Percentiles rank a stretch among this genome's conserved stretches.
phyloP scores from a whole-genome alignment of 1,140 invertebrate species.

The Calephelis nemesis region DNA sequence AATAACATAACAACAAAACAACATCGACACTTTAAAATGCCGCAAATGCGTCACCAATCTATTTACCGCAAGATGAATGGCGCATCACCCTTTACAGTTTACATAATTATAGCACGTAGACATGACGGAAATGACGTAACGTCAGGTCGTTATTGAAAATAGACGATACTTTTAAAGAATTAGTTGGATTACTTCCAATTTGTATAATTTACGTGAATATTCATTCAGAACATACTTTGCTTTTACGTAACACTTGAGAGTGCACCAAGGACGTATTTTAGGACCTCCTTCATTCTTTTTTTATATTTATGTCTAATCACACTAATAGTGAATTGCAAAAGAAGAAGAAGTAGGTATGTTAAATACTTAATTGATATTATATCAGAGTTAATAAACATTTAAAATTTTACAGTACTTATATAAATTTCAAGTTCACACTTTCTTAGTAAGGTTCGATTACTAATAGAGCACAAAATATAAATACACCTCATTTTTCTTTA shows the following conservation, averaged over 20 bases:
- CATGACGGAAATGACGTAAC: constrained; percentile 33
- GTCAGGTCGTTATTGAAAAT: constrained; percentile 32
- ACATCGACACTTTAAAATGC: background rate
- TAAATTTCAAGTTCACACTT: too few species aligned
- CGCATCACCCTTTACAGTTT: constrained; percentile 31
- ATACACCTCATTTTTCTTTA: background rate
- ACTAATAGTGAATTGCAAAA: background rate
- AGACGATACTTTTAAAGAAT: constrained; percentile 32
- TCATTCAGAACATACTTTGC: constrained; percentile 2
- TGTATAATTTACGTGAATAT: constrained; percentile 11
- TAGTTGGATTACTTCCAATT: constrained; percentile 34
- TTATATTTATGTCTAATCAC: background rate
- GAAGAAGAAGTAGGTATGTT: too few species aligned
- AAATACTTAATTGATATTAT: too few species aligned
- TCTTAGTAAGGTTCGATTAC: too few species aligned
- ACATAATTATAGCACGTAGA: constrained; percentile 34
- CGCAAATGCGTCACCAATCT: constrained; percentile 34
- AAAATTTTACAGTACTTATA: too few species aligned
- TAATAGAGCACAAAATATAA: too few species aligned
- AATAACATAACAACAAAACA: background rate
- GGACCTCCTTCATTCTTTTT: background rate
- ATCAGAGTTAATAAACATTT: too few species aligned
- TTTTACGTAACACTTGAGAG: constrained; percentile 4
- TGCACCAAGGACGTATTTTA: constrained; percentile 6
- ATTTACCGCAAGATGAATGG: constrained; percentile 36